Percentiles rank a stretch among this genome's conserved stretches.
phyloP scores from a whole-genome alignment of 2,113 vertebrate species.

The Syngnathus scovelli region DNA sequence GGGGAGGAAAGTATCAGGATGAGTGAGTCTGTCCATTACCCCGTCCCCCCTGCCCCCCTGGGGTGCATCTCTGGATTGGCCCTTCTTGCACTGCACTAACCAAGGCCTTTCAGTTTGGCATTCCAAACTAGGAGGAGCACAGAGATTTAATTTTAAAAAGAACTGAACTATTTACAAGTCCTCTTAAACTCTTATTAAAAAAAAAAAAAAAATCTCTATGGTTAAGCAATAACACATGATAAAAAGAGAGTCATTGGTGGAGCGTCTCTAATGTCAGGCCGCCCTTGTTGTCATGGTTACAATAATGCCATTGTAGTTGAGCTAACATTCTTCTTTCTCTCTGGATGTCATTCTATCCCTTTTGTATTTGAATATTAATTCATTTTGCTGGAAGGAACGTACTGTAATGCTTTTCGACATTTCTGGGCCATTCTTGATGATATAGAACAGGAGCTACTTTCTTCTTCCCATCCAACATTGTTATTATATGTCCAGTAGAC shows the following conservation, averaged over 20 bases:
- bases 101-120: not conserved
- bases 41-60: conserved; percentile 14
- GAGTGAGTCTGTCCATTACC: conserved; percentile 60
- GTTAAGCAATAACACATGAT: no score
- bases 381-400: not conserved
- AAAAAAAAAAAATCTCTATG: no score
- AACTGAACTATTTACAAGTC: not conserved
- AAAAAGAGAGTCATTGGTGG: no score
- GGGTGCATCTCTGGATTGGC: conserved; percentile 32
- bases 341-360: conserved; percentile 2
- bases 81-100: conserved; percentile 22
- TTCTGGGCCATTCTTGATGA: not conserved
- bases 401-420: not conserved
- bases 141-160: not conserved
- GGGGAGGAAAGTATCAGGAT: conserved; percentile 41
- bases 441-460: not conserved
- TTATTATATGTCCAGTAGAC: not conserved
- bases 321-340: not conserved
- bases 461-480: not conserved
- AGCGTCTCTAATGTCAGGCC: not conserved
- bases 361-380: conserved; percentile 2
- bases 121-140: not conserved
- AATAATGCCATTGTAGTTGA: not conserved
- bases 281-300: conserved; percentile 2
- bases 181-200: not conserved